phyloP scores from a whole-genome alignment of 1,140 invertebrate genomes.

The Drosophila kikkawai region DNA sequence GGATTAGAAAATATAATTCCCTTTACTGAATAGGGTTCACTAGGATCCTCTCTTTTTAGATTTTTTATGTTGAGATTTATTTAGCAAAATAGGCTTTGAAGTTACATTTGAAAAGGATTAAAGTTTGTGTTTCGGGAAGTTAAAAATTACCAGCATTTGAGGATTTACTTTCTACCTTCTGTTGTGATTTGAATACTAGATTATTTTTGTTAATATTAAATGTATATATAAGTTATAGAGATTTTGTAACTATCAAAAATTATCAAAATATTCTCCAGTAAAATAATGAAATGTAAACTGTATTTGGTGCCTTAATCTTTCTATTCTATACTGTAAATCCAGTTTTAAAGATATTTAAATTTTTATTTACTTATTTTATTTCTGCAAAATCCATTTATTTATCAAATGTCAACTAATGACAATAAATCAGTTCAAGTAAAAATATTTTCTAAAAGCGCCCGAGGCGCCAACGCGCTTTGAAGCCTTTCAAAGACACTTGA shows the following conservation, averaged over 20 bases:
- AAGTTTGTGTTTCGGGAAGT: background rate
- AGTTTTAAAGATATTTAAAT: background rate
- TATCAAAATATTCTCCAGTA: too few species aligned
- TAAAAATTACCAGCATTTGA: background rate
- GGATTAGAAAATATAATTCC: conserved; percentile 18
- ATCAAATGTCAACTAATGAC: conserved; percentile 24
- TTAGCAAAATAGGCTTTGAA: too few species aligned
- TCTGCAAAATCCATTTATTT: conserved; percentile 5
- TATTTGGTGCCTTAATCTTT: too few species aligned
- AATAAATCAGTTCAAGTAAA: conserved; percentile 38
- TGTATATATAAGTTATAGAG: too few species aligned
- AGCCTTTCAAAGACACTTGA: conserved; percentile 22
- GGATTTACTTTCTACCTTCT: background rate
- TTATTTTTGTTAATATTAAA: background rate
- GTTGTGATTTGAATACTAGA: background rate
- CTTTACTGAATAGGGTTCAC: background rate
- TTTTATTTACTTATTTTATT: too few species aligned
- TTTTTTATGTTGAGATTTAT: background rate
- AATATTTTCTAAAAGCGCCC: conserved; percentile 2
- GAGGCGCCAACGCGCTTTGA: background rate
- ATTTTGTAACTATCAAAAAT: too few species aligned
- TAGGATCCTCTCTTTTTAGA: too few species aligned
- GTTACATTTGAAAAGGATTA: background rate
- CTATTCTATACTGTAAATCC: too few species aligned
- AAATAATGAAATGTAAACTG: too few species aligned